Conservation (phyloP, 2,888 invertebrate species). For the Gymnosoma rotundatum region DNA sequence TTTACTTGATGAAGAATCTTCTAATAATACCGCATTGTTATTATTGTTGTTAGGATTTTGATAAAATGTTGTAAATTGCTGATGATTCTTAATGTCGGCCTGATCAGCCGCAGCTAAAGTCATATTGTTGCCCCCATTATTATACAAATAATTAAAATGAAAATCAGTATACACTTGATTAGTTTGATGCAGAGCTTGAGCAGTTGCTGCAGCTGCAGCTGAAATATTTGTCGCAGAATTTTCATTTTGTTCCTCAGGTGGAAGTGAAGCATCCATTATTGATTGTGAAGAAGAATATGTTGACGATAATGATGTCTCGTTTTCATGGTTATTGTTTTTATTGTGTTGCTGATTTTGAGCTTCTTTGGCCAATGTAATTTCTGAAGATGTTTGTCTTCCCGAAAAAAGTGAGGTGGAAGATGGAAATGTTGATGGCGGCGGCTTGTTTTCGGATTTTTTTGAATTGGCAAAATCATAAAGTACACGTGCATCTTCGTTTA, state of each 20-base stretch:
- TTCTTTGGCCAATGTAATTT: constrained; percentile 67
- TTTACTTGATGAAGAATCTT: constrained; percentile 65
- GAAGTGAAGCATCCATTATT: constrained; percentile 71
- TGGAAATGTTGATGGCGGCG: constrained; percentile 71
- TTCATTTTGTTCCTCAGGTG: constrained; percentile 52
- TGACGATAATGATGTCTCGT: constrained; percentile 73
- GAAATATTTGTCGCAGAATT: constrained; percentile 42
- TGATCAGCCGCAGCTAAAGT: constrained; percentile 18
- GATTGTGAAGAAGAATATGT: constrained; percentile 76
- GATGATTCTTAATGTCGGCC: constrained; percentile 50
- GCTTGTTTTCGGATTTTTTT: constrained; percentile 72
- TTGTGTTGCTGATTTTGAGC: not conserved
- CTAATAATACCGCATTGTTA: constrained; percentile 39
- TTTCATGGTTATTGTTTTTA: constrained; percentile 75
- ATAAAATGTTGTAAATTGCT: constrained; percentile 54
- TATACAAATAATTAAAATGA: constrained; percentile 76
- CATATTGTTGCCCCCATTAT: constrained; percentile 59
- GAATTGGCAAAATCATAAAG: constrained; percentile 79
- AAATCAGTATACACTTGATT: constrained; percentile 74
- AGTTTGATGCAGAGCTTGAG: constrained; percentile 60
- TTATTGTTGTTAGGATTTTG: constrained; percentile 44
- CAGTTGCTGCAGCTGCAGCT: constrained; percentile 39
- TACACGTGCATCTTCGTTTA: constrained; percentile 77
- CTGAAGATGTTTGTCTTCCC: constrained; percentile 44
- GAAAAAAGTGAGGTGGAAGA: constrained; percentile 78